Evolutionary conservation across 2,888 invertebrate species (phyloP).

Genomic region (Tenthredo mesomela): DNA sequence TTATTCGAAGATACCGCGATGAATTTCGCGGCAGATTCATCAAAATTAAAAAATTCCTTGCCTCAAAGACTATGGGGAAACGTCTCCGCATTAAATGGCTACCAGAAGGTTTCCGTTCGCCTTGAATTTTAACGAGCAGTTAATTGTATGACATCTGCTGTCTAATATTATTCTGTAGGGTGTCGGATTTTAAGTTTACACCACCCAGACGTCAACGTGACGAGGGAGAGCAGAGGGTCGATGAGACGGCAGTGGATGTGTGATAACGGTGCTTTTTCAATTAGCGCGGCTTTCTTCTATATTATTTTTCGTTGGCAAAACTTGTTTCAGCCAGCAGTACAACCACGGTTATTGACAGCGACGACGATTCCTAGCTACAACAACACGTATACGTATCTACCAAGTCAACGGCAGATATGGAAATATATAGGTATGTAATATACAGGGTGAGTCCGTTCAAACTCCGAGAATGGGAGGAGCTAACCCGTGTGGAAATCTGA

Average conservation of each 20-base stretch:
- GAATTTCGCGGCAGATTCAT: background rate
- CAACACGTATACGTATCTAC: background rate
- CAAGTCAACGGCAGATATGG: background rate
- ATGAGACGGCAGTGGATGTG: background rate
- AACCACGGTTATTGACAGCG: background rate
- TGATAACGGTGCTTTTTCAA: background rate
- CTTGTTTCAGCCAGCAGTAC: background rate
- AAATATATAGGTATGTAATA: background rate
- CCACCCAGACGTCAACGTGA: background rate
- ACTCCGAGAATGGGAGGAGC: too few relatives aligned
- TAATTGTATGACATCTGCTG: background rate
- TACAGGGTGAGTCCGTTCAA: too few relatives aligned
- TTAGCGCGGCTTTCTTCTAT: background rate
- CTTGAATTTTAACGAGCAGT: constrained; percentile 1
- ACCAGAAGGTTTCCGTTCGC: background rate
- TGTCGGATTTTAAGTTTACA: background rate
- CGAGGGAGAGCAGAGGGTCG: background rate
- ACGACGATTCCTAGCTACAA: background rate
- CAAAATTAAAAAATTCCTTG: background rate
- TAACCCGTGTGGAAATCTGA: too few relatives aligned
- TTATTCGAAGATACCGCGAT: background rate
- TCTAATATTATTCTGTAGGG: background rate
- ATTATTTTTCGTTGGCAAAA: background rate
- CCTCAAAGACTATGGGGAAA: background rate
- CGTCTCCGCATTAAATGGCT: background rate